Percentiles rank a stretch among this genome's conserved stretches.
Conservation (phyloP, 2,797 vertebrate genomes). For the Atherinosoma microstoma region DNA sequence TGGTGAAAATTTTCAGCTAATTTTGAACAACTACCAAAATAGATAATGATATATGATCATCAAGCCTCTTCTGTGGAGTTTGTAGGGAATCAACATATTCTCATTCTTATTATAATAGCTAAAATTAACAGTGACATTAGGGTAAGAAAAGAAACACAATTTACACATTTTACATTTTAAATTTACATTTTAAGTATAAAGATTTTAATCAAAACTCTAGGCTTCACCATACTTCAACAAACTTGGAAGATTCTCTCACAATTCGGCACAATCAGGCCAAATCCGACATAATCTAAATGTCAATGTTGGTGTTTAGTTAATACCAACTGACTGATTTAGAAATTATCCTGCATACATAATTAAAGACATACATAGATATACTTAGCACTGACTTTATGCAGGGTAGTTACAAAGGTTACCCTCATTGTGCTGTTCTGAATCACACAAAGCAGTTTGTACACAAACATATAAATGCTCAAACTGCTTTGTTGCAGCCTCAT, state of each 20-base stretch:
- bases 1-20: too few species aligned
- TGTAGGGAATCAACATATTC: neutral
- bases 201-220: neutral
- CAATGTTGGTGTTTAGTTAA: neutral
- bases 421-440: neutral
- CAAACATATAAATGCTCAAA: neutral
- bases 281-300: neutral
- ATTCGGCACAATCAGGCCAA: neutral
- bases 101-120: neutral
- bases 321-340: neutral
- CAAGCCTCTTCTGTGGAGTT: neutral
- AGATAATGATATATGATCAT: neutral
- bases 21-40: neutral
- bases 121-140: neutral
- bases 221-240: neutral
- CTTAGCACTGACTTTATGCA: neutral
- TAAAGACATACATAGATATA: neutral
- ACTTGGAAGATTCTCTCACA: too few species aligned
- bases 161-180: too few species aligned
- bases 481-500: neutral
- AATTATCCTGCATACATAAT: neutral
- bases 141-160: neutral
- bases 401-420: neutral
- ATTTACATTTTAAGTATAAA: neutral
- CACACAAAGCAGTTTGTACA: neutral